phyloP scores from a whole-genome alignment of 1,140 invertebrate species.

The Eubasilissa regina region DNA sequence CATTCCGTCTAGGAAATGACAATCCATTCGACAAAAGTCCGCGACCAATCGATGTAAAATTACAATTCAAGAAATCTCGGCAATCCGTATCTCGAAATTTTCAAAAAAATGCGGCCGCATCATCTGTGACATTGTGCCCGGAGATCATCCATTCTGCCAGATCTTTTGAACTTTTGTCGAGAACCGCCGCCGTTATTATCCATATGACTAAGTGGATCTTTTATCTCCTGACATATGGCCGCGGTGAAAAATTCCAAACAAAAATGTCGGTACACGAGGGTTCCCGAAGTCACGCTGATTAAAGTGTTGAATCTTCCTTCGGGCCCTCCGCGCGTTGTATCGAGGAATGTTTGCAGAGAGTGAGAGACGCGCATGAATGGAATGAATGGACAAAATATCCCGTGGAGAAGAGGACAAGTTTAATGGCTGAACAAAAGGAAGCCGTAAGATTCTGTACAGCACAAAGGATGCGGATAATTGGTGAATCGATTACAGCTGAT shows the following conservation, averaged over 20 bases:
- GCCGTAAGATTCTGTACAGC: conserved; percentile 17
- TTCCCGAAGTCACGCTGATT: conserved; percentile 38
- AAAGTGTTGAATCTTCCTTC: conserved; percentile 52
- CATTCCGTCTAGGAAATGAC: conserved; percentile 29
- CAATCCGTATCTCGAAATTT: neutral
- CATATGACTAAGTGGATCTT: conserved; percentile 56
- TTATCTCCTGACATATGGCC: conserved; percentile 55
- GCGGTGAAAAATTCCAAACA: conserved; percentile 22
- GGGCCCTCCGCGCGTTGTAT: conserved; percentile 25
- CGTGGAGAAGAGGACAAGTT: conserved; percentile 46
- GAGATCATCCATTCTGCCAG: conserved; percentile 24
- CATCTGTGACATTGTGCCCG: conserved; percentile 8
- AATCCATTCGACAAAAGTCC: conserved; percentile 15
- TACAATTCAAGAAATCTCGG: conserved; percentile 27
- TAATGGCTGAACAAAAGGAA: conserved; percentile 53
- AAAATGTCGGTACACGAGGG: conserved; percentile 26
- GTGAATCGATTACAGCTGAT: conserved; percentile 57
- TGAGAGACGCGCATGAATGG: conserved; percentile 46
- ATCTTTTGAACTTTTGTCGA: conserved; percentile 47
- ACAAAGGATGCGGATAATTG: conserved; percentile 56
- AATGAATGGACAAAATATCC: conserved; percentile 18
- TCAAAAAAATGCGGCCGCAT: conserved; percentile 6
- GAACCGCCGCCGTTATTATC: conserved; percentile 50
- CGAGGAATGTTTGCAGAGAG: conserved; percentile 53
- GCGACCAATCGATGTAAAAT: conserved; percentile 35